Evolutionary conservation across 2,797 vertebrate species (phyloP).

Genomic region (Petrocephalus sullivani): DNA sequence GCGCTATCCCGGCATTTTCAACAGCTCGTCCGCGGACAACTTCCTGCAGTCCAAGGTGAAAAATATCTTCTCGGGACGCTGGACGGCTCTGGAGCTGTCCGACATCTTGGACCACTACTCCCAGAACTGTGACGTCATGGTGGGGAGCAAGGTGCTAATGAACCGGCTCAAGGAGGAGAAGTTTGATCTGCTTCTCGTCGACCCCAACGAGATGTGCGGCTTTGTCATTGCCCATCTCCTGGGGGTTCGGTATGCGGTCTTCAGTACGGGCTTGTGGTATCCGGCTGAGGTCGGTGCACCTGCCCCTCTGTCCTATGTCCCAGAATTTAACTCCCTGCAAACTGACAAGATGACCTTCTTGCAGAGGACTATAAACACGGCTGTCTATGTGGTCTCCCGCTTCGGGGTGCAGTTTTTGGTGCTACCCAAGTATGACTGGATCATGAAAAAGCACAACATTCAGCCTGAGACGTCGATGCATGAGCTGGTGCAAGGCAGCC

Average conservation of each 20-base stretch:
- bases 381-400: slow-evolving; percentile 84
- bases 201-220: slow-evolving; percentile 98
- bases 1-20: slow-evolving; percentile 94
- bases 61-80: slow-evolving; percentile 92
- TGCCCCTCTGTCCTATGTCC: slow-evolving; percentile 90
- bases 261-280: slow-evolving; percentile 97
- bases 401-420: slow-evolving; percentile 89
- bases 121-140: slow-evolving; percentile 89
- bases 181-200: slow-evolving; percentile 92
- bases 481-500: slow-evolving; percentile 87
- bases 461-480: slow-evolving; percentile 80
- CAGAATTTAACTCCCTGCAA: slow-evolving; percentile 95
- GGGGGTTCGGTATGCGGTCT: slow-evolving; percentile 86
- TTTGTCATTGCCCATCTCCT: slow-evolving; percentile 93
- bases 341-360: slow-evolving; percentile 88
- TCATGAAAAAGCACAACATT: slow-evolving; percentile 86
- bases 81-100: slow-evolving; percentile 88
- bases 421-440: slow-evolving; percentile 90
- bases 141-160: slow-evolving; percentile 80
- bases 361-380: slow-evolving; percentile 84
- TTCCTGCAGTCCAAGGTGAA: slow-evolving; percentile 95
- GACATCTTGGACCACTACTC: slow-evolving; percentile 96
- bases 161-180: slow-evolving; percentile 73
- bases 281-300: slow-evolving; percentile 94
- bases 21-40: slow-evolving; percentile 85